These are phyloP conservation scores for Myiothlypis coronata DNA, from an alignment of 2,797 vertebrate species.

Conservation along the genomic window DNA sequence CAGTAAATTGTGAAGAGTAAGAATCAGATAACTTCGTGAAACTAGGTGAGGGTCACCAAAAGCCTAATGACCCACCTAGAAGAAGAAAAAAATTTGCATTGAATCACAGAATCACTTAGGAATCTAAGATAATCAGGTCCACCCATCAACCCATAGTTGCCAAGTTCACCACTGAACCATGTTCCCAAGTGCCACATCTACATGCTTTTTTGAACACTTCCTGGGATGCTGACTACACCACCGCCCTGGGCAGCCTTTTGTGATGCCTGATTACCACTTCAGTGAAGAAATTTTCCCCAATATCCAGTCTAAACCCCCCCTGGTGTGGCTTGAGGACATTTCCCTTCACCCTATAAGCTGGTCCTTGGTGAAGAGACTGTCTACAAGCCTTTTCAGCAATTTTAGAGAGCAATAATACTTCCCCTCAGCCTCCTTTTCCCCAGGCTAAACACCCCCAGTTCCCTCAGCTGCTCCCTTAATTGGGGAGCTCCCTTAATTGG, in stretches of 20 bases:
- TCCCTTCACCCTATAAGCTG: rapidly evolving
- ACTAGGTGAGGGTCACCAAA: not conserved
- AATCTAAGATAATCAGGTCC: not conserved
- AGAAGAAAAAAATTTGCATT: not conserved
- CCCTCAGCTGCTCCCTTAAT: not conserved
- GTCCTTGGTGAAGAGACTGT: not conserved
- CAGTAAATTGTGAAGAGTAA: not conserved
- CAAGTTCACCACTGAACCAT: not conserved
- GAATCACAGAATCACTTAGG: not conserved
- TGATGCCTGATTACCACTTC: too few relatives aligned
- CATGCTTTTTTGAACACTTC: rapidly evolving
- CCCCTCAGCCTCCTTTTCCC: not conserved
- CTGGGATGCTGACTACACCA: not conserved
- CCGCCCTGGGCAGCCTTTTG: not conserved
- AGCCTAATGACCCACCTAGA: not conserved
- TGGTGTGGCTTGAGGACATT: not conserved
- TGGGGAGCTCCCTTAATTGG: not conserved
- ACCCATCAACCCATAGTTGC: not conserved
- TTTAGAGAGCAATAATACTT: not conserved
- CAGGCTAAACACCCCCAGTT: not conserved
- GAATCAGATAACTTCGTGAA: not conserved
- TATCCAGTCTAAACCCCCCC: not conserved
- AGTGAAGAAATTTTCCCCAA: not conserved
- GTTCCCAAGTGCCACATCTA: too few relatives aligned
- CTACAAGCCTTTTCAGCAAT: not conserved